Conservation (phyloP, 2,113 vertebrate genomes). For the Nettapus auritus region DNA sequence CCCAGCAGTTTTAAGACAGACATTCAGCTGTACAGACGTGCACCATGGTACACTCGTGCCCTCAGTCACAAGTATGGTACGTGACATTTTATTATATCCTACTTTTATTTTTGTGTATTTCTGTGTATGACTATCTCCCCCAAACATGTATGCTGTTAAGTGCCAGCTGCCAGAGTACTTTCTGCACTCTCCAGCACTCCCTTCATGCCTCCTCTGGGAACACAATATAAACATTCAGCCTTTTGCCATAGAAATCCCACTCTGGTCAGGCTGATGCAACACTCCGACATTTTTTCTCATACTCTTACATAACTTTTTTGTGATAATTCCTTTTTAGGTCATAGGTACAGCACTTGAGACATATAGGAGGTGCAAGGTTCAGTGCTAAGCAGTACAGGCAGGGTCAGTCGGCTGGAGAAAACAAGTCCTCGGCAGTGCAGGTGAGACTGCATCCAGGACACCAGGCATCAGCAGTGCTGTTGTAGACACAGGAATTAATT, state of each 20-base stretch:
- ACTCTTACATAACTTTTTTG: background rate
- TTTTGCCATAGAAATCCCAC: background rate
- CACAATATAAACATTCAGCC: background rate
- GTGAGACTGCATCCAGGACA: background rate
- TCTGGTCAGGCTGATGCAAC: background rate
- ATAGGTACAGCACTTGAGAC: background rate
- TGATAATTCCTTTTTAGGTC: background rate
- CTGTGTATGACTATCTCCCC: background rate
- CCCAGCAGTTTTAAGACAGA: background rate
- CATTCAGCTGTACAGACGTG: background rate
- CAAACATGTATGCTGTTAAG: fast-evolving
- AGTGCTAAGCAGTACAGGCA: background rate
- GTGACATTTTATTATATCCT: background rate
- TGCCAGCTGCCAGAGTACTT: background rate
- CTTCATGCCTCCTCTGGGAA: background rate
- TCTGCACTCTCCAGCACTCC: background rate
- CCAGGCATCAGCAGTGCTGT: background rate
- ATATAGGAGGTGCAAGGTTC: background rate
- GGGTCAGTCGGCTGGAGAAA: background rate
- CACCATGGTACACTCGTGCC: background rate
- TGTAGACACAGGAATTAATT: background rate
- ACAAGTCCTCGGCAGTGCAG: background rate
- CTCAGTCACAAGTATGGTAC: fast-evolving
- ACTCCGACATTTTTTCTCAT: background rate
- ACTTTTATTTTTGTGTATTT: background rate